These are phyloP conservation scores for Odontocerum albicorne DNA, from an alignment of 2,888 invertebrate species.

Conservation along the genomic window DNA sequence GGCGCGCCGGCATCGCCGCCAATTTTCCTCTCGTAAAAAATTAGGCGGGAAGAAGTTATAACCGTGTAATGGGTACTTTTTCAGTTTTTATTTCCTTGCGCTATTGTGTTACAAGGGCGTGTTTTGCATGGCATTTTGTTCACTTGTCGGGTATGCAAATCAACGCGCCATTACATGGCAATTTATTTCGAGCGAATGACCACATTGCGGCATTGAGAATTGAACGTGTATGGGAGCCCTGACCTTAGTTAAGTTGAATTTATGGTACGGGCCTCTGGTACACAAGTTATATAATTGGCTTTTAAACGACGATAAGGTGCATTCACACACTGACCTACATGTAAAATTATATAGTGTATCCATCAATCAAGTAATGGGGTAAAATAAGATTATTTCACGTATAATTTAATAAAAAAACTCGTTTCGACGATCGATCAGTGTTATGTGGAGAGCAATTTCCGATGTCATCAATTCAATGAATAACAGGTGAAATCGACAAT, in stretches of 20 bases:
- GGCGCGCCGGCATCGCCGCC: slow-evolving; percentile 16
- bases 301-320: slow-evolving; percentile 28
- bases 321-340: slow-evolving; percentile 36
- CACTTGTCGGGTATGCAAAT: slow-evolving; percentile 53
- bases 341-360: too few species aligned
- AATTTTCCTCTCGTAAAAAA: slow-evolving; percentile 14
- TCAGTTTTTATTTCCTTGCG: slow-evolving; percentile 1
- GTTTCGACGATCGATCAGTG: too few species aligned
- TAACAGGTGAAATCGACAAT: too few species aligned
- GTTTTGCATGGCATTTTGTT: slow-evolving; percentile 10
- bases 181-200: slow-evolving; percentile 62
- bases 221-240: slow-evolving; percentile 56
- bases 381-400: too few species aligned
- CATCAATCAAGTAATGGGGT: too few species aligned
- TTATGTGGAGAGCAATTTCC: too few species aligned
- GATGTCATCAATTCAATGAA: too few species aligned
- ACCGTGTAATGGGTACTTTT: neutral
- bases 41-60: slow-evolving; percentile 10
- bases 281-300: slow-evolving; percentile 48
- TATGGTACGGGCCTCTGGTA: slow-evolving; percentile 54
- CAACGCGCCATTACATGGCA: slow-evolving; percentile 58
- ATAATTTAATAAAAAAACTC: too few species aligned
- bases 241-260: slow-evolving; percentile 59
- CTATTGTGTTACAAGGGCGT: slow-evolving; percentile 2
- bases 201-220: slow-evolving; percentile 59